phyloP scores from a whole-genome alignment of 2,888 invertebrate species.

The Nysson spinosus region DNA sequence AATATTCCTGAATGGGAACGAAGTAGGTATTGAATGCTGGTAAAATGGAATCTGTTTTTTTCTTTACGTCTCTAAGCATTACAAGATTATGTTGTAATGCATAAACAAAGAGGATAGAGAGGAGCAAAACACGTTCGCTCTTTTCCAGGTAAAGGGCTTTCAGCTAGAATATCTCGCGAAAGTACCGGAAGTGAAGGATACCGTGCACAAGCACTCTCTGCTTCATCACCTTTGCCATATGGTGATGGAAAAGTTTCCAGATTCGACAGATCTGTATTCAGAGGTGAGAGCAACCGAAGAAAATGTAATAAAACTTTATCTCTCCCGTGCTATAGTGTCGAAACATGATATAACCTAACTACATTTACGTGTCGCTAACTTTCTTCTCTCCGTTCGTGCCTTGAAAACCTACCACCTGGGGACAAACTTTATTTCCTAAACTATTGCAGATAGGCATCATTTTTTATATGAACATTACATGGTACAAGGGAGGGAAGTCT shows the following conservation, averaged over 20 bases:
- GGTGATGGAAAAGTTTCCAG: slow-evolving; percentile 97
- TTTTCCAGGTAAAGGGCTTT: slow-evolving; percentile 91
- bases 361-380: slow-evolving; percentile 32
- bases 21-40: slow-evolving; percentile 75
- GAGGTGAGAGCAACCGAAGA: slow-evolving; percentile 82
- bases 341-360: slow-evolving; percentile 23
- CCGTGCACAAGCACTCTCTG: slow-evolving; percentile 98
- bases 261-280: slow-evolving; percentile 97
- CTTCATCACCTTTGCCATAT: slow-evolving; percentile 98
- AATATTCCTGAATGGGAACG: slow-evolving; percentile 95
- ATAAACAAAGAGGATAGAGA: slow-evolving; percentile 11
- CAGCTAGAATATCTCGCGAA: slow-evolving; percentile 98
- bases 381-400: slow-evolving; percentile 1
- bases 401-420: slow-evolving; percentile 6
- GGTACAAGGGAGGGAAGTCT: no score
- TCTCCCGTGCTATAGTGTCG: slow-evolving; percentile 4
- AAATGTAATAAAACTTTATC: slow-evolving; percentile 48
- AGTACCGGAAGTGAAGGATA: slow-evolving; percentile 99
- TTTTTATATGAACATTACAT: no score
- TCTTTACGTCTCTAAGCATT: no score
- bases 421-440: no score
- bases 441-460: no score
- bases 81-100: slow-evolving; percentile 52
- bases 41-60: slow-evolving; percentile 74
- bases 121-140: slow-evolving; percentile 25